Percentiles rank a stretch among this genome's conserved stretches.
Evolutionary conservation across 53 echinoderm and acorn worm species (phyloP).

Genomic region (Henricia sp.): DNA sequence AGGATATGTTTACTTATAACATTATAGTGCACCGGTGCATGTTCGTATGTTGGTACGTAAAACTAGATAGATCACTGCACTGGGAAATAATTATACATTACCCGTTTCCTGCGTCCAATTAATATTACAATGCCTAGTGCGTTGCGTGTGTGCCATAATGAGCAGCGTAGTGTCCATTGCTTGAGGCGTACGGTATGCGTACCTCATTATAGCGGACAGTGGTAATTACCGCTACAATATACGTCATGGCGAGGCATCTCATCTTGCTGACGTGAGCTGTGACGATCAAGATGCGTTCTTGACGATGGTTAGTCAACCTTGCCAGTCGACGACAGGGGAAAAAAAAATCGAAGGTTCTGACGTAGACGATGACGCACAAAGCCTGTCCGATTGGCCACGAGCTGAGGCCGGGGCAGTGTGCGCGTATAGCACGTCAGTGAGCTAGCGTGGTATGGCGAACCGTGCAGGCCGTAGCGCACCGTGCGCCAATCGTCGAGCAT

Average conservation of each 20-base stretch:
- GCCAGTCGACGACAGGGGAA: too few species aligned
- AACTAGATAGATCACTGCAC: conserved; percentile 1
- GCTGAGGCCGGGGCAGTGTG: conserved; percentile 13
- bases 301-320: conserved; percentile 35
- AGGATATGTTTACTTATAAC: too few species aligned
- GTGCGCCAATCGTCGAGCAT: conserved; percentile 2
- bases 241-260: not conserved
- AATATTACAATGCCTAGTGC: conserved; percentile 14
- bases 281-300: conserved; percentile 48
- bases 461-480: too few species aligned
- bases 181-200: not conserved
- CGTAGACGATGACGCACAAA: conserved; percentile 56
- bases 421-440: conserved; percentile 44
- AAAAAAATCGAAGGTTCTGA: conserved; percentile 41
- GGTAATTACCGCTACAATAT: conserved; percentile 47
- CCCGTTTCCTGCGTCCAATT: not conserved
- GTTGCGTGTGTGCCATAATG: not conserved
- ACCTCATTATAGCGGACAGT: conserved; percentile 15
- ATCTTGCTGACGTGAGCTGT: conserved; percentile 33
- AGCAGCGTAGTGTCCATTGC: not conserved
- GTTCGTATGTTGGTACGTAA: not conserved
- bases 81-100: conserved; percentile 47
- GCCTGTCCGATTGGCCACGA: conserved; percentile 11
- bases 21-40: too few species aligned
- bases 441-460: conserved; percentile 38